Percentiles rank a stretch among this genome's conserved stretches.
These are phyloP conservation scores for Encarsia formosa DNA, from an alignment of 2,888 invertebrate genomes.

Conservation along the genomic window DNA sequence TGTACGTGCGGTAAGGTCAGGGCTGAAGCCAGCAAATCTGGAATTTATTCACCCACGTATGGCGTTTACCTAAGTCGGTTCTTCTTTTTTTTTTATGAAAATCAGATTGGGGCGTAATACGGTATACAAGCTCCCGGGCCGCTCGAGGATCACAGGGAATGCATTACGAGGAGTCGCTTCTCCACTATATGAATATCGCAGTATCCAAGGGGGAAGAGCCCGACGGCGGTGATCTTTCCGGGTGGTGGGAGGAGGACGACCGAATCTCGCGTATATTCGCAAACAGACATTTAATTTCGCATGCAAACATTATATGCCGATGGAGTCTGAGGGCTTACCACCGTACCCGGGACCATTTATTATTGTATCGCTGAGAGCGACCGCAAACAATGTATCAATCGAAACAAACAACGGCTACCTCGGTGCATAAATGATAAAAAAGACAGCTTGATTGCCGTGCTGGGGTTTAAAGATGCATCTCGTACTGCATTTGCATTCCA, in stretches of 20 bases:
- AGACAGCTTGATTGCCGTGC: too few species aligned
- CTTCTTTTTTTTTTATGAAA: constrained; percentile 21
- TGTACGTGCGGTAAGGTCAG: background rate
- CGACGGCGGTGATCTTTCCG: constrained; percentile 44
- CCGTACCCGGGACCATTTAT: constrained; percentile 15
- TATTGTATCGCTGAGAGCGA: constrained; percentile 21
- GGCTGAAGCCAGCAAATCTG: constrained; percentile 13
- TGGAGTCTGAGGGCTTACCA: background rate
- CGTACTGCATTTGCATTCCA: too few species aligned
- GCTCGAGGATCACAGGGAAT: constrained; percentile 47
- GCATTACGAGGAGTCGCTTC: constrained; percentile 42
- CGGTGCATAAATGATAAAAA: constrained; percentile 19
- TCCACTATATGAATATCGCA: constrained; percentile 43
- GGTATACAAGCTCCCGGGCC: too few species aligned
- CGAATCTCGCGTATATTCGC: constrained; percentile 38
- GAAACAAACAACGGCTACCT: constrained; percentile 10
- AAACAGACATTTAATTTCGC: constrained; percentile 51
- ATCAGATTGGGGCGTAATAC: constrained; percentile 21
- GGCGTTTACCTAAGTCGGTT: background rate
- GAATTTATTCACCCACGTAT: constrained; percentile 13
- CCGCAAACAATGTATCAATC: constrained; percentile 26
- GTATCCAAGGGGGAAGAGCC: constrained; percentile 22
- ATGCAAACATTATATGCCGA: constrained; percentile 47
- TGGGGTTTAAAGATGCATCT: too few species aligned
- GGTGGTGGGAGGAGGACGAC: constrained; percentile 21